phyloP scores from a whole-genome alignment of 1,140 invertebrate genomes.

The Drosophila eugracilis region DNA sequence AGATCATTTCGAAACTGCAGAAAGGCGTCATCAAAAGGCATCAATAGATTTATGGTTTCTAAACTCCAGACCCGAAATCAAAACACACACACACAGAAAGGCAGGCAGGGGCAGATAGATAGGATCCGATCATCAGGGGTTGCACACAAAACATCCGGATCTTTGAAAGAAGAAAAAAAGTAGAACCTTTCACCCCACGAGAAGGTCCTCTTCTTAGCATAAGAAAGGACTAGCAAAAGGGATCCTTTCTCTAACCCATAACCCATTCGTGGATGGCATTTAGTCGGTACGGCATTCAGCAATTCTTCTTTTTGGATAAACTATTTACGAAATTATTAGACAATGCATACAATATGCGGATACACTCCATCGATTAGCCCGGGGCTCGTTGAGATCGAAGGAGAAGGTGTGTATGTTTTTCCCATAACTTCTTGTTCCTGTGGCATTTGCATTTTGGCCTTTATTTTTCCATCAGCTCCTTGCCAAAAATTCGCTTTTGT shows the following conservation, averaged over 20 bases:
- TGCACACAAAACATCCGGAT: constrained; percentile 43
- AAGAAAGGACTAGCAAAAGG: too few relatives aligned
- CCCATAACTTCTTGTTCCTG: constrained; percentile 77
- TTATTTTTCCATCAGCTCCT: constrained; percentile 13
- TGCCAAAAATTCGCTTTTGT: constrained; percentile 37
- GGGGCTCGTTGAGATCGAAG: constrained; percentile 14
- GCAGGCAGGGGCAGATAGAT: constrained; percentile 30
- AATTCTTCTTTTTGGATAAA: constrained; percentile 77
- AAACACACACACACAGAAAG: constrained; percentile 60
- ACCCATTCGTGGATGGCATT: constrained; percentile 56
- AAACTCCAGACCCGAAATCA: constrained; percentile 75
- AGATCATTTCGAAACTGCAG: constrained; percentile 77
- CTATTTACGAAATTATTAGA: constrained; percentile 82
- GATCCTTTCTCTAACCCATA: constrained; percentile 35
- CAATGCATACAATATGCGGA: constrained; percentile 75
- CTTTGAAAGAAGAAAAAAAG: constrained; percentile 8
- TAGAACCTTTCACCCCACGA: constrained; percentile 38
- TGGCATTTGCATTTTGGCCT: constrained; percentile 44
- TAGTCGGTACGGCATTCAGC: constrained; percentile 69
- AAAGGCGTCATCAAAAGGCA: constrained; percentile 79
- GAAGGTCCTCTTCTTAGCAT: constrained; percentile 53
- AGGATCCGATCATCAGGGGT: constrained; percentile 48
- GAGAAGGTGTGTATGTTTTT: constrained; percentile 79
- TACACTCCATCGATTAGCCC: constrained; percentile 75
- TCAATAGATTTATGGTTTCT: constrained; percentile 83